Conservation (phyloP, 2,888 invertebrate genomes). For the Orthosia gracilis region DNA sequence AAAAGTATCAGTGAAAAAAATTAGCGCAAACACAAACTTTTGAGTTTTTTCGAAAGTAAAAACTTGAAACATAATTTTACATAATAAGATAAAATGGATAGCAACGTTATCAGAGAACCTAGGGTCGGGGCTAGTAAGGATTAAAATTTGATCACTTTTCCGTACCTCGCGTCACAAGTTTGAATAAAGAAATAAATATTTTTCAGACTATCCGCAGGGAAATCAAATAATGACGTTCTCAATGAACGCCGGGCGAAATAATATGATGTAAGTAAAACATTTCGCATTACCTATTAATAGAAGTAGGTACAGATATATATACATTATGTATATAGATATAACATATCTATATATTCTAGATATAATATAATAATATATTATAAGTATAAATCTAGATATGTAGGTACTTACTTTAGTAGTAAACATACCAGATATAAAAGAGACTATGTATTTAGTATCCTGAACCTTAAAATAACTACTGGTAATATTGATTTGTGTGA, state of each 20-base stretch:
- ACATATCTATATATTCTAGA: no score
- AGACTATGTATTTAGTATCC: no score
- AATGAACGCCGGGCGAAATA: slow-evolving; percentile 74
- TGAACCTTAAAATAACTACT: no score
- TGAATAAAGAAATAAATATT: slow-evolving; percentile 55
- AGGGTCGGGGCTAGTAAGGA: slow-evolving; percentile 76
- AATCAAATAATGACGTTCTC: slow-evolving; percentile 82
- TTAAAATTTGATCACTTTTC: slow-evolving; percentile 33
- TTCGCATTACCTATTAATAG: not conserved
- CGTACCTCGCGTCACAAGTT: slow-evolving; percentile 24
- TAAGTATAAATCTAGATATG: no score
- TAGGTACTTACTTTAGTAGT: no score
- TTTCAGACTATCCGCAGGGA: slow-evolving; percentile 83
- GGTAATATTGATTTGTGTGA: no score
- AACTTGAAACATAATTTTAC: not conserved
- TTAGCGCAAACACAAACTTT: slow-evolving; percentile 55
- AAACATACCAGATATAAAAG: no score
- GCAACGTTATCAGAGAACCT: slow-evolving; percentile 81
- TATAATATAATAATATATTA: no score
- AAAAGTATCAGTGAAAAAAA: not conserved
- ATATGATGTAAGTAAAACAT: slow-evolving; percentile 78
- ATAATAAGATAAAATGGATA: slow-evolving; percentile 76
- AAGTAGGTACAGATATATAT: not conserved
- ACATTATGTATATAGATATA: no score
- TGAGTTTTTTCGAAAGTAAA: not conserved